Evolutionary conservation across 2,113 vertebrate species (phyloP).

Genomic region (Pterophyllum scalare): DNA sequence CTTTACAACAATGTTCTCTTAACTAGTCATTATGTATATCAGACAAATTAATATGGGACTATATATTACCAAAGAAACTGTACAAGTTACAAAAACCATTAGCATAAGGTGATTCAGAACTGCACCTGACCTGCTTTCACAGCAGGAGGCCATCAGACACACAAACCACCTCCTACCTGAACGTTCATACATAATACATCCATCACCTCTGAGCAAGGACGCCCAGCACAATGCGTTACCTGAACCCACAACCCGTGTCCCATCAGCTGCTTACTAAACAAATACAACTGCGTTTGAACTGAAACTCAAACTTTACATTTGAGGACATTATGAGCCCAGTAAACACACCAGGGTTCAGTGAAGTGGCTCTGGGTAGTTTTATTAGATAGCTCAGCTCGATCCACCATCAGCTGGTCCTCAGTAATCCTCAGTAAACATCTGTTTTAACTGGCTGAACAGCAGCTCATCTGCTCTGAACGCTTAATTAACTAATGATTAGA

Average conservation of each 20-base stretch:
- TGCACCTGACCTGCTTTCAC: neutral
- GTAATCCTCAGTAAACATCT: neutral
- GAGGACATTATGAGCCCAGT: neutral
- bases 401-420: neutral
- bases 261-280: neutral
- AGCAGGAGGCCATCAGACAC: neutral
- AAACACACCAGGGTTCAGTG: neutral
- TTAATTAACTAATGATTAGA: neutral
- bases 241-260: neutral
- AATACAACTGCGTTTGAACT: neutral
- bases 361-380: neutral
- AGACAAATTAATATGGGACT: too few species aligned
- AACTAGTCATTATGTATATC: too few species aligned
- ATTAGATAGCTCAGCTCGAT: neutral
- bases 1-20: neutral
- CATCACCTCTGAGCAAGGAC: neutral
- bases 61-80: neutral
- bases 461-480: neutral
- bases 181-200: conserved; percentile 26
- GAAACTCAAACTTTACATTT: neutral
- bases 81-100: neutral
- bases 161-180: neutral
- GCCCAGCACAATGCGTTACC: neutral
- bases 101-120: neutral
- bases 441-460: neutral